Conservation (phyloP, 1,140 invertebrate genomes). For the Euura saliciscinereae region DNA sequence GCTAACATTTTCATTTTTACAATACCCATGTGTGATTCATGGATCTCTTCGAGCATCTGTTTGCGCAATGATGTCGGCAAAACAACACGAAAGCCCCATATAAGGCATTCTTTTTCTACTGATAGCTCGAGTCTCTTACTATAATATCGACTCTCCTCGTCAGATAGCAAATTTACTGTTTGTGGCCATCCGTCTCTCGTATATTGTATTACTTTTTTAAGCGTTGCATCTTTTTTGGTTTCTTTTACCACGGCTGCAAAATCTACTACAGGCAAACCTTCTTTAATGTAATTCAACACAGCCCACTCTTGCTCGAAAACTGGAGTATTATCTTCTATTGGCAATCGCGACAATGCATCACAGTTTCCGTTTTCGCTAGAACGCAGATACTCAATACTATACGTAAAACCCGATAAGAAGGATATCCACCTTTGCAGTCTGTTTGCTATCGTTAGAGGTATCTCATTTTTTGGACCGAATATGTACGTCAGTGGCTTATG, state of each 20-base stretch:
- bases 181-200: not conserved
- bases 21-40: conserved; percentile 34
- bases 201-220: too few relatives aligned
- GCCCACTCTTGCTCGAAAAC: too few relatives aligned
- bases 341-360: too few relatives aligned
- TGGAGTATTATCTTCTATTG: too few relatives aligned
- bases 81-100: conserved; percentile 32
- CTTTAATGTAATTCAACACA: too few relatives aligned
- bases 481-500: not conserved
- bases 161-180: not conserved
- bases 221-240: too few relatives aligned
- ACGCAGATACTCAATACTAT: too few relatives aligned
- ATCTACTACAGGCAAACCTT: too few relatives aligned
- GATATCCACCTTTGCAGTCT: conserved; percentile 25
- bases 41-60: conserved; percentile 32
- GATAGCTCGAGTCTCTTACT: conserved; percentile 6
- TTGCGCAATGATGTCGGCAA: conserved; percentile 27
- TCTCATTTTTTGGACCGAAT: conserved; percentile 21
- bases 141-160: not conserved
- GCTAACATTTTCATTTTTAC: conserved; percentile 36
- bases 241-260: too few relatives aligned
- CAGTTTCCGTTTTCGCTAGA: too few relatives aligned
- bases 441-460: conserved; percentile 28
- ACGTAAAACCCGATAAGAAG: conserved; percentile 1
- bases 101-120: conserved; percentile 27